Evolutionary conservation across 1,140 invertebrate genomes (phyloP).

Genomic region (Drosophila guanche): DNA sequence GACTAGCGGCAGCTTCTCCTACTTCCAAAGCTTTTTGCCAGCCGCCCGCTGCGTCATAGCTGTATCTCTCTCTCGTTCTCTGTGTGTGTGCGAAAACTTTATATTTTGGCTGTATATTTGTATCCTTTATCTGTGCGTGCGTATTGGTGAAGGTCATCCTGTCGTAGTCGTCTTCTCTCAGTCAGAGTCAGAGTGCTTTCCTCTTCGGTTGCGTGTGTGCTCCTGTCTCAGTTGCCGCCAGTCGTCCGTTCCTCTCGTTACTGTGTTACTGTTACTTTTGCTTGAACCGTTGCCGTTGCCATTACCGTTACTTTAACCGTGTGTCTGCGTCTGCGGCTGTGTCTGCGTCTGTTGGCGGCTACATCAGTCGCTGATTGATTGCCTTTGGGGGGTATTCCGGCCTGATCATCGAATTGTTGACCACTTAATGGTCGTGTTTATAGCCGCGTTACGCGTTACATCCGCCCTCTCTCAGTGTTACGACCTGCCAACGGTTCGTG

Average conservation of each 20-base stretch:
- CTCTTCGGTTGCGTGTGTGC: slow-evolving; percentile 28
- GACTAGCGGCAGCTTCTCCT: not conserved
- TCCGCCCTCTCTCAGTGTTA: slow-evolving; percentile 9
- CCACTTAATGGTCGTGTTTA: slow-evolving; percentile 61
- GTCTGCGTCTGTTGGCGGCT: slow-evolving; percentile 9
- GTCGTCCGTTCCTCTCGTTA: slow-evolving; percentile 33
- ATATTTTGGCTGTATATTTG: slow-evolving; percentile 51
- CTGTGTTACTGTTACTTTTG: slow-evolving; percentile 21
- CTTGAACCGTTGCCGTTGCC: slow-evolving; percentile 10
- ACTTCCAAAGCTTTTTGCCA: slow-evolving; percentile 62
- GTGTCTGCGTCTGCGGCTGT: slow-evolving; percentile 3
- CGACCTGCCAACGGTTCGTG: slow-evolving; percentile 44
- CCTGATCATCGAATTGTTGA: slow-evolving; percentile 56
- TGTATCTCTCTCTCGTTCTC: slow-evolving; percentile 12
- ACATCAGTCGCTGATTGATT: slow-evolving; percentile 62
- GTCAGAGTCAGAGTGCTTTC: slow-evolving; percentile 27
- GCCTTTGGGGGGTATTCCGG: slow-evolving; percentile 55
- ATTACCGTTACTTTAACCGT: slow-evolving; percentile 11
- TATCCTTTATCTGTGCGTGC: slow-evolving; percentile 66
- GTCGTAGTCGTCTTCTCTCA: slow-evolving; percentile 44
- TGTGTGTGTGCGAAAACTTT: slow-evolving; percentile 70
- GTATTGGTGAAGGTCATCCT: slow-evolving; percentile 81
- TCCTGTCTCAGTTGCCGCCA: slow-evolving; percentile 31
- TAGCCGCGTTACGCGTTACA: slow-evolving; percentile 25
- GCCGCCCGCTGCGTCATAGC: slow-evolving; percentile 65